These are phyloP conservation scores for Alauda arvensis DNA, from an alignment of 2,797 vertebrate species.

Conservation along the genomic window DNA sequence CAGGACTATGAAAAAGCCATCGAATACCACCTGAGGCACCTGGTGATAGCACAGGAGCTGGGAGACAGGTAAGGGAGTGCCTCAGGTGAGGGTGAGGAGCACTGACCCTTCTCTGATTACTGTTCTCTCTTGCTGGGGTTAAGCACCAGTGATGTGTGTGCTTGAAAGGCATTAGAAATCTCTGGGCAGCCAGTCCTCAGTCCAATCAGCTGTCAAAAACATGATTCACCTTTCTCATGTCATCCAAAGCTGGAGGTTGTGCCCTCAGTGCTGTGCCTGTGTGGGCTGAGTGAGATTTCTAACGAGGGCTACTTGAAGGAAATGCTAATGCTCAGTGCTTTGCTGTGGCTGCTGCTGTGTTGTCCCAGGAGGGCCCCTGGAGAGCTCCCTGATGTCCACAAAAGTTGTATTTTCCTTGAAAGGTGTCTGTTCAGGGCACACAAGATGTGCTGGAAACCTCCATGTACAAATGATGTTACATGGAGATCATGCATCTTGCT, in stretches of 20 bases:
- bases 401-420: not conserved
- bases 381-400: not conserved
- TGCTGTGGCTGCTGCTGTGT: not conserved
- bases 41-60: constrained; percentile 93
- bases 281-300: not conserved
- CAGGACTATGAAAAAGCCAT: constrained; percentile 89
- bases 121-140: not conserved
- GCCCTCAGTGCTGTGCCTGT: not conserved
- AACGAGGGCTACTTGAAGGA: not conserved
- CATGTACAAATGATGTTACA: not conserved
- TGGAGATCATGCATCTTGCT: not conserved
- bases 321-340: not conserved
- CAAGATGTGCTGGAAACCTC: not conserved
- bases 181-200: not conserved
- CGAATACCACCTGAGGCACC: constrained; percentile 92
- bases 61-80: constrained; percentile 81
- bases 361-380: not conserved
- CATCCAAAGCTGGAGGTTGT: not conserved
- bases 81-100: not conserved
- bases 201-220: not conserved
- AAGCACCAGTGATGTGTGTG: not conserved
- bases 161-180: not conserved
- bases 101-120: not conserved
- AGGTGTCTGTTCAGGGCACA: not conserved
- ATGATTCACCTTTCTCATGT: not conserved